Conservation (phyloP, 2,113 vertebrate genomes). For the Ceyx margarethae region DNA sequence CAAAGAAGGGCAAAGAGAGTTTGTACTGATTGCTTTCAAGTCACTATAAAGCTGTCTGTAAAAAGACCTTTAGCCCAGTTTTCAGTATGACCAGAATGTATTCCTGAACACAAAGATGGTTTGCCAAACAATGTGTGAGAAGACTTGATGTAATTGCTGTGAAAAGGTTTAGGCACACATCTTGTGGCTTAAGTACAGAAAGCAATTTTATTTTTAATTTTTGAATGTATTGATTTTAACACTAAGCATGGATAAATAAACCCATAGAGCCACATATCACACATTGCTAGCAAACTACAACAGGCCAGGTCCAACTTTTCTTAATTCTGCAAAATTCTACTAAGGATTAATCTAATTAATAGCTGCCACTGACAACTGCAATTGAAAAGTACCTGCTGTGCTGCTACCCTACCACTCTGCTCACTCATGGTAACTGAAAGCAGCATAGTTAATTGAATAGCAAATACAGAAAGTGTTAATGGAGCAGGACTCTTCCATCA, state of each 20-base stretch:
- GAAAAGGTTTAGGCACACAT: neutral
- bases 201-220: neutral
- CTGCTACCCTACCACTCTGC: neutral
- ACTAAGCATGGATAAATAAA: neutral
- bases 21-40: neutral
- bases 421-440: neutral
- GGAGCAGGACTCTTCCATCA: neutral
- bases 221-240: neutral
- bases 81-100: neutral
- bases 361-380: neutral
- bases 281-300: neutral
- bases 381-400: neutral
- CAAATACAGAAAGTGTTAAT: neutral
- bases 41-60: neutral
- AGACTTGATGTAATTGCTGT: neutral
- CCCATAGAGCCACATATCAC: neutral
- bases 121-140: neutral
- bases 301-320: neutral
- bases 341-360: neutral
- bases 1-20: neutral
- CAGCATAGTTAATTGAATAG: neutral
- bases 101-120: neutral
- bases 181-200: neutral
- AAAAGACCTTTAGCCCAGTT: neutral
- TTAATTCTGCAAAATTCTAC: neutral